Base-by-base conservation (phyloP, 2,113 vertebrate species). In the Sinocyclocheilus rhinocerous region DNA sequence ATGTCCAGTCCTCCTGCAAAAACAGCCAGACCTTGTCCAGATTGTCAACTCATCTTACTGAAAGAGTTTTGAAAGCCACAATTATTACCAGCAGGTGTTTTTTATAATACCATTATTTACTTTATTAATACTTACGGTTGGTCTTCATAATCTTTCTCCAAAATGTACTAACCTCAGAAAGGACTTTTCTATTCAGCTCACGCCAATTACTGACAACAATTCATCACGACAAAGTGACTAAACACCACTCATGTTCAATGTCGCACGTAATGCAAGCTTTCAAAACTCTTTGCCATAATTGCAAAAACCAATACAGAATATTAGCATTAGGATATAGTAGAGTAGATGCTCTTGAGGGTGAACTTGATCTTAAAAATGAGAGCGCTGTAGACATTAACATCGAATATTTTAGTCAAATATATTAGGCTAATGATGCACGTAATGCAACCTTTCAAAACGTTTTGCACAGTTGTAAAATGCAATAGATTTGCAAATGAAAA, bases 1-100 rank as follows among this genome's bases (percentile, higher is more conserved):
- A 84, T 79, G 69, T 79, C 76, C 80, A 67, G 78, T 20, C 77
- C 24, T 86, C 39, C 72, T 79, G 63, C 77, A 78, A 83, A 86
- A 86, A 86, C 85, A 83, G 45, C 18, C 61, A 29, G 55, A 76
- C n/a, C 57, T 52, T 13, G 45, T 55, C 72, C 84, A 76, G 59
- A 78, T 75, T 85, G 75, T 22, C 39, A 67, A 29, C 29, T 75
- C 10, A 15, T 83, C 50, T 77, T 48, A 26, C 57, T 10, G 39
- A 79, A 70, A 11, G 33, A 20, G 57, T 61, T 72, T 42, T 22
- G 18, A 39, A 72, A 72, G 36, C 69, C 69, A 42, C 69, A 42
- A 11, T 36, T 42, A 29, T 61, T 61, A 70, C 67, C 67, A 20
- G 67, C 67, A 16, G 65, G 26, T 16, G 0, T 16, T 67, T 65